Percentiles rank a stretch among this genome's conserved stretches.
Evolutionary conservation across 1,140 invertebrate species (phyloP).

Genomic region (Sitophilus oryzae): DNA sequence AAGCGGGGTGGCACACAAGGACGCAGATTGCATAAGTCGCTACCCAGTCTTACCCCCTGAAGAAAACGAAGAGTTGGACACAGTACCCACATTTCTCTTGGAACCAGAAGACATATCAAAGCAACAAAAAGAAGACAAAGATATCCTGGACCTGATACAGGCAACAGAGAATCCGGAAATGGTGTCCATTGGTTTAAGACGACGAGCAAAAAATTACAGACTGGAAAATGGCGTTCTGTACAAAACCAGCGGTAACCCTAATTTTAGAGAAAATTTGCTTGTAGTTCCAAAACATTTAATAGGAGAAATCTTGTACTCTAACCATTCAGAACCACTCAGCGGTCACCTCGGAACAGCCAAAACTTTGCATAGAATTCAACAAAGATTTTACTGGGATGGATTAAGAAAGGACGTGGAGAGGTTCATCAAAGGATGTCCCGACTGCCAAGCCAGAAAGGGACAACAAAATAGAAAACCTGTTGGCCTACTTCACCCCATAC

Average conservation of each 20-base stretch:
- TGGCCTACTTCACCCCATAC: conserved; percentile 26
- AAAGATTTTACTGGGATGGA: conserved; percentile 25
- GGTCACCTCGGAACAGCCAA: conserved; percentile 25
- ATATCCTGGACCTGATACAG: not conserved
- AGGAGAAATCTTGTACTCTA: conserved; percentile 12
- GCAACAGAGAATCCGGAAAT: conserved; percentile 4
- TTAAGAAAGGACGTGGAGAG: conserved; percentile 27
- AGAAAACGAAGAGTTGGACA: not conserved
- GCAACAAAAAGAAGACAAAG: conserved; percentile 2
- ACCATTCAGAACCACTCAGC: conserved; percentile 18
- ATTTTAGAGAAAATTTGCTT: conserved; percentile 15
- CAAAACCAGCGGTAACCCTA: conserved; percentile 1
- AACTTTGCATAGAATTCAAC: conserved; percentile 24
- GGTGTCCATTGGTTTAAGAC: not conserved
- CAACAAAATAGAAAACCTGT: conserved; percentile 22
- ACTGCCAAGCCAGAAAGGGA: too few relatives aligned
- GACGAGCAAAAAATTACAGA: conserved; percentile 19
- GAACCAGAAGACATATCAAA: conserved; percentile 3
- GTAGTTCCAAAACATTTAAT: conserved; percentile 17
- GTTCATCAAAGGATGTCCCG: too few relatives aligned
- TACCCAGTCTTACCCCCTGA: too few relatives aligned
- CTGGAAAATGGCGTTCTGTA: conserved; percentile 14
- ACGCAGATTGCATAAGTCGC: too few relatives aligned
- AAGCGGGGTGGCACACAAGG: too few relatives aligned
- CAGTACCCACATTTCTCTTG: conserved; percentile 4